Conservation (phyloP, 2,113 vertebrate genomes). For the Motacilla alba region DNA sequence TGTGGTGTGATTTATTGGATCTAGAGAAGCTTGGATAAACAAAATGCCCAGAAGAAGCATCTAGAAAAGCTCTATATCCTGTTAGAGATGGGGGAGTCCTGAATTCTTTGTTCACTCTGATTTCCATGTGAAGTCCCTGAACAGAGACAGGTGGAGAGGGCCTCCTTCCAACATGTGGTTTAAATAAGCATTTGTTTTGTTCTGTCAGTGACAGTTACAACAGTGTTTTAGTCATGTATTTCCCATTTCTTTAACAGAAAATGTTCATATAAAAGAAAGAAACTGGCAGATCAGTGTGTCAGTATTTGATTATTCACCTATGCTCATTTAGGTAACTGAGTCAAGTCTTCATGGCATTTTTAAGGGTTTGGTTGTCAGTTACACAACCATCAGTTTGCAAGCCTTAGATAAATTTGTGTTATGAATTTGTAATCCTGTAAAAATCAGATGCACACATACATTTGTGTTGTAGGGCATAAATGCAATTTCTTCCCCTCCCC, state of each 20-base stretch:
- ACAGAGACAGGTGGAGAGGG: not conserved
- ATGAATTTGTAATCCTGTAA: slow-evolving; percentile 53
- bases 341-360: slow-evolving; percentile 33
- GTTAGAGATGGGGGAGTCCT: not conserved
- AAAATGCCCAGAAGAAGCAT: not conserved
- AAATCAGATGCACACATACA: slow-evolving; percentile 58
- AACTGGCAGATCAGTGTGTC: not conserved
- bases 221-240: not conserved
- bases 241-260: not conserved
- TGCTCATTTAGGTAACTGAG: slow-evolving; percentile 40
- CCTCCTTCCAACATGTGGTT: not conserved
- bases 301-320: slow-evolving; percentile 50
- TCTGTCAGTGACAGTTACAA: not conserved
- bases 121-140: not conserved
- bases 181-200: not conserved
- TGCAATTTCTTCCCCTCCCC: not conserved
- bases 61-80: not conserved
- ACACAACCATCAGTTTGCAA: slow-evolving; percentile 41
- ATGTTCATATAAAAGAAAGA: not conserved
- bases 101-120: not conserved
- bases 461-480: slow-evolving; percentile 47
- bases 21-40: not conserved
- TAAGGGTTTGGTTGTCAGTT: slow-evolving; percentile 52
- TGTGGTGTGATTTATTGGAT: not conserved
- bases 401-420: slow-evolving; percentile 57